Percentiles rank a stretch among this genome's conserved stretches.
Evolutionary conservation across 2,888 invertebrate genomes (phyloP).

Genomic region (Branchipolynoe longqiensis): DNA sequence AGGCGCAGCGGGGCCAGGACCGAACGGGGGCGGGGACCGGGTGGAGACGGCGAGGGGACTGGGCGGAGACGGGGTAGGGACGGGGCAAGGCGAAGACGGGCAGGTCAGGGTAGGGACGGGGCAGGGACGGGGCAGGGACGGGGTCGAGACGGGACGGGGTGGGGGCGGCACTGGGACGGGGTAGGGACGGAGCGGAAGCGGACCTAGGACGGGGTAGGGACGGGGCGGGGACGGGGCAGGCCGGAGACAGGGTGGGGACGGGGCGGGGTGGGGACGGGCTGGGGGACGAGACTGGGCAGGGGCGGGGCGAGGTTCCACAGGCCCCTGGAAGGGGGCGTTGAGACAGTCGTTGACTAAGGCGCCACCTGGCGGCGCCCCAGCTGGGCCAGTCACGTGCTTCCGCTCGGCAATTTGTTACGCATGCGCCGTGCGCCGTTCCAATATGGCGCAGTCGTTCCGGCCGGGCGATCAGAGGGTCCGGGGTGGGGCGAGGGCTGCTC

Average conservation of each 20-base stretch:
- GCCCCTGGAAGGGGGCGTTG: no score
- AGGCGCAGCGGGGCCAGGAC: neutral
- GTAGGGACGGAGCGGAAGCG: neutral
- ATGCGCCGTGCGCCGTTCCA: slow-evolving; percentile 39
- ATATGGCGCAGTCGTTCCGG: slow-evolving; percentile 34
- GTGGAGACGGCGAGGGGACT: neutral
- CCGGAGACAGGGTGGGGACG: no score
- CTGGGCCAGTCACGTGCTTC: slow-evolving; percentile 13
- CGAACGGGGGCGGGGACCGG: neutral
- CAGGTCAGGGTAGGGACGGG: no score
- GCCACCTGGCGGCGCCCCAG: slow-evolving; percentile 38
- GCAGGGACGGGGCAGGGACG: no score
- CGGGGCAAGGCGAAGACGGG: neutral
- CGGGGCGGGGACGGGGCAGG: no score
- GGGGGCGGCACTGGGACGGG: no score
- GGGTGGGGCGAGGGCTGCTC: neutral
- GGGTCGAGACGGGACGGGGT: no score
- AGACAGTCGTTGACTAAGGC: no score
- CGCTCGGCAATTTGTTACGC: slow-evolving; percentile 42
- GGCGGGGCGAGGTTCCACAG: no score
- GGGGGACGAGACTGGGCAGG: no score
- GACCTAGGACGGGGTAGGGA: no score
- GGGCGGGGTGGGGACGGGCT: no score
- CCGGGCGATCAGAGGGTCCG: neutral
- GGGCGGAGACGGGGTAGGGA: neutral